Percentiles rank a stretch among this genome's conserved stretches.
Conservation (phyloP, 2,113 vertebrate species). For the Cisticola juncidis region DNA sequence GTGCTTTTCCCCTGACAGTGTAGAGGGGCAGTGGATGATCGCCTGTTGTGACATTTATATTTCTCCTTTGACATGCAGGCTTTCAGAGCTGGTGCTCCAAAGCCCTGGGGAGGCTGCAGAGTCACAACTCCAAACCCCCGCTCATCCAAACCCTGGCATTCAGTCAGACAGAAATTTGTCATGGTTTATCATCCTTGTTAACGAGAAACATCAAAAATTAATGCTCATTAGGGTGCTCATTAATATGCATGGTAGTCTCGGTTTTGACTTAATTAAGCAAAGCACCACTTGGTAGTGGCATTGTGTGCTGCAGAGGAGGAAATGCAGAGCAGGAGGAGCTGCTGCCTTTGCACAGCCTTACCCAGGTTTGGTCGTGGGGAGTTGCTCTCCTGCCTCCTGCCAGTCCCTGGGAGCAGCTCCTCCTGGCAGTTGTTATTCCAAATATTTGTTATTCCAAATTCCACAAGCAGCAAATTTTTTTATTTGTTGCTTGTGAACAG, state of each 20-base stretch:
- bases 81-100: slow-evolving; percentile 20
- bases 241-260: slow-evolving; percentile 74
- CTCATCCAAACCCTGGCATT: slow-evolving; percentile 70
- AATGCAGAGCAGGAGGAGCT: neutral
- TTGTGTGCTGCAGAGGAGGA: slow-evolving; percentile 20
- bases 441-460: neutral
- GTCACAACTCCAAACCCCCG: slow-evolving; percentile 61
- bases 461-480: too few species aligned
- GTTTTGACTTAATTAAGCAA: slow-evolving; percentile 78
- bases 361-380: neutral
- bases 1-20: slow-evolving; percentile 7
- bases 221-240: slow-evolving; percentile 77
- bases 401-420: slow-evolving; percentile 17
- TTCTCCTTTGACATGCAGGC: slow-evolving; percentile 43
- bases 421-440: slow-evolving; percentile 1
- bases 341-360: slow-evolving; percentile 10
- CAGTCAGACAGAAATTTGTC: slow-evolving; percentile 79
- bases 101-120: slow-evolving; percentile 27
- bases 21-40: slow-evolving; percentile 8
- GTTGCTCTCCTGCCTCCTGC: neutral
- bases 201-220: slow-evolving; percentile 81
- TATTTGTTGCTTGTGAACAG: neutral
- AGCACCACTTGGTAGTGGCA: slow-evolving; percentile 59
- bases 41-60: slow-evolving; percentile 38
- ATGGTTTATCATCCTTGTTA: slow-evolving; percentile 79